A percentile compares a stretch with the other conserved stretches of the same genome.
These are phyloP conservation scores for Eurytoma adleriae DNA, from an alignment of 2,888 invertebrate genomes.

Conservation along the genomic window DNA sequence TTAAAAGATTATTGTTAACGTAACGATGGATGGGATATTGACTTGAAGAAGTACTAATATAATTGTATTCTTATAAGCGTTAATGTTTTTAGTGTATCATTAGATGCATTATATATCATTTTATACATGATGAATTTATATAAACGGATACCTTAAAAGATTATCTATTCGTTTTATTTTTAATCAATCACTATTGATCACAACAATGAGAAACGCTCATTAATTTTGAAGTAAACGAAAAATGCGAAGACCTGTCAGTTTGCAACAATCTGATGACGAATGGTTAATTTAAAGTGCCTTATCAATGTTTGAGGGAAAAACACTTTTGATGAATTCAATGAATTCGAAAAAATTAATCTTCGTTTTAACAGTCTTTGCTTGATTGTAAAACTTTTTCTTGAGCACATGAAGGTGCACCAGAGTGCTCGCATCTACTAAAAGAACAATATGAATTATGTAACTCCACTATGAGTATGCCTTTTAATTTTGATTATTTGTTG, in stretches of 20 bases:
- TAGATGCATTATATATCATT: slow-evolving; percentile 2
- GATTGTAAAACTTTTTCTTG: not conserved
- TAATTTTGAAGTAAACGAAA: slow-evolving; percentile 1
- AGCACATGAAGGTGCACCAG: slow-evolving; percentile 1
- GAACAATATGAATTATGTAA: slow-evolving; percentile 11
- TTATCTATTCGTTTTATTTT: slow-evolving; percentile 4
- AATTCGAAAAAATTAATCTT: slow-evolving; percentile 1
- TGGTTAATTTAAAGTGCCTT: slow-evolving; percentile 54
- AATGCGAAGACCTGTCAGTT: slow-evolving; percentile 1
- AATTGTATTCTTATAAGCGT: slow-evolving; percentile 26
- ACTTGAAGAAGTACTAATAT: slow-evolving; percentile 24
- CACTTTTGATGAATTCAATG: slow-evolving; percentile 23
- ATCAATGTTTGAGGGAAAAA: slow-evolving; percentile 27
- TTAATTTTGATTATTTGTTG: slow-evolving; percentile 24
- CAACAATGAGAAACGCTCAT: not conserved
- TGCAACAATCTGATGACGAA: slow-evolving; percentile 17
- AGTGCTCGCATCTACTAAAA: slow-evolving; percentile 15
- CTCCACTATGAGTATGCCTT: not conserved
- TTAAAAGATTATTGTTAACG: slow-evolving; percentile 43
- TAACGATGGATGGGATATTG: slow-evolving; percentile 32
- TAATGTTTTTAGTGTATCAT: slow-evolving; percentile 13
- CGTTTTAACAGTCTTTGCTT: slow-evolving; percentile 10
- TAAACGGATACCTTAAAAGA: slow-evolving; percentile 11
- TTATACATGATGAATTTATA: slow-evolving; percentile 24
- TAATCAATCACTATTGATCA: not conserved